Conservation (phyloP, 2,888 invertebrate genomes). For the Peribatodes rhomboidaria region DNA sequence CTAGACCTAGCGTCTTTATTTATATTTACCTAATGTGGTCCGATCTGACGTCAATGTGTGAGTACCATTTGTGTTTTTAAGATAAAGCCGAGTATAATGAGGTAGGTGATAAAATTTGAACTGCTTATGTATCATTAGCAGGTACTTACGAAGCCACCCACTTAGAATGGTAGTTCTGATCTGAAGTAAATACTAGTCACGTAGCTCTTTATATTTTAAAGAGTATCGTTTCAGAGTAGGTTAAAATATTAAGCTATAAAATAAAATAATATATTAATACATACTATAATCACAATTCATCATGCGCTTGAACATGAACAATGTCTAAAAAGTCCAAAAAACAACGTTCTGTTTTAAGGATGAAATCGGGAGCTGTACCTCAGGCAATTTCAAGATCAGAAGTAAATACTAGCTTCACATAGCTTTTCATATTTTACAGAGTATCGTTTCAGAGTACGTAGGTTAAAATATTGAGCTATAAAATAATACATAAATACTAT, state of each 20-base stretch:
- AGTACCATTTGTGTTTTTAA: slow-evolving; percentile 22
- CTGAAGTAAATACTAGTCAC: no score
- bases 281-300: no score
- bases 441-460: not conserved
- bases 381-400: no score
- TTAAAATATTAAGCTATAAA: no score
- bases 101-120: slow-evolving; percentile 10
- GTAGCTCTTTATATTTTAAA: not conserved
- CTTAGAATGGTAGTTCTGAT: not conserved
- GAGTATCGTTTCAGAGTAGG: not conserved
- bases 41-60: slow-evolving; percentile 34
- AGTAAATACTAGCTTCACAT: no score
- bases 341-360: no score
- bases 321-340: no score
- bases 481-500: no score
- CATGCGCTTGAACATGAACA: no score
- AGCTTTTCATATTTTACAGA: not conserved
- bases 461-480: not conserved
- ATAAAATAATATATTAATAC: no score
- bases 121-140: slow-evolving; percentile 8
- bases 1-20: slow-evolving; percentile 25
- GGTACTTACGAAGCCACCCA: not conserved
- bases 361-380: no score
- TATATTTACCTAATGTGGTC: slow-evolving; percentile 28
- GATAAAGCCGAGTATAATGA: slow-evolving; percentile 19